Base-by-base conservation (phyloP, 2,888 invertebrate species). In the Caradrina kadenii region DNA sequence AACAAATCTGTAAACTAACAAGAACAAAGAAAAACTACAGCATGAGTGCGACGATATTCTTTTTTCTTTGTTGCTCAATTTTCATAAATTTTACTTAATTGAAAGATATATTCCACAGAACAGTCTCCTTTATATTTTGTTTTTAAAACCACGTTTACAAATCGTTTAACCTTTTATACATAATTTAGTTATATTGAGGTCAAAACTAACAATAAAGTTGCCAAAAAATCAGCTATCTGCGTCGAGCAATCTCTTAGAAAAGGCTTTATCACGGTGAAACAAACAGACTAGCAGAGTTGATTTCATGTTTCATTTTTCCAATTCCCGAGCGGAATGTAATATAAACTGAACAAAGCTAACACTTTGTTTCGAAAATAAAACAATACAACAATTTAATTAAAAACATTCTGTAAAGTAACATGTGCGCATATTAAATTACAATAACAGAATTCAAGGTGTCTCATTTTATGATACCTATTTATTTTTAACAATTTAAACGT, bases 241-340 rank as follows among this genome's bases (percentile, higher is more conserved):
- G 35, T 54, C 58, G 26, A 75, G 48, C 61, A 59, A 69, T 65
- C 59, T 80, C 49, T 56, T 55, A 61, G 63, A 63, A 65, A 75
- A 69, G 39, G 54, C 54, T 79, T 79, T 63, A 76, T 67, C 63
- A 53, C 31, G 13, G 49, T 49, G 45, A 76, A 78, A 66, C 62
- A 75, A 65, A 59, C 65, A 65, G 54, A 55, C 70, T 53, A 65
- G 55, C 26, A 63, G 56, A 69, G 65, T 78, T 65, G 50, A 80
- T 78, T 80, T 78, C 64, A 69, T 75, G 70, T 77, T 75, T 69
- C 60, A 74, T 74, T 75, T 76, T 79, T 79, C 80, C 76, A 76
- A 76, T 75, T 79, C 67, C 63, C 63, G 42, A 42, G 65, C 39
- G 45, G 39, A 63, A 76, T 80, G 52, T 69, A 55, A 80, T 59